Evolutionary conservation across 2,888 invertebrate species (phyloP).

Genomic region (Chrysina gloriosa): DNA sequence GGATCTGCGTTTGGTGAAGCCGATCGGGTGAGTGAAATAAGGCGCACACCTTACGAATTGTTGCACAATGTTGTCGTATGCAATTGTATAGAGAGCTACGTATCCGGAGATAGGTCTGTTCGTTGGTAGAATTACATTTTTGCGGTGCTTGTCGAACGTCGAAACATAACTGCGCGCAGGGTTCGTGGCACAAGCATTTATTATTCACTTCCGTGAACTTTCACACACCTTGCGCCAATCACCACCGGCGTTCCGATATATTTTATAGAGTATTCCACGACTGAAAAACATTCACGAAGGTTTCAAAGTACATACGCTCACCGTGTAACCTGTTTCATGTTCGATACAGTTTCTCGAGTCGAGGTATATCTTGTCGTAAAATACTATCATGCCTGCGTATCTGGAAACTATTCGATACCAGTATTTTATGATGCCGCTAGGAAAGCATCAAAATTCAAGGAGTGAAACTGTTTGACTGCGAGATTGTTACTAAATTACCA

Average conservation of each 20-base stretch:
- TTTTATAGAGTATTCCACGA: conserved; percentile 24
- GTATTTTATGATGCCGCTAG: too few species aligned
- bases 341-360: conserved; percentile 8
- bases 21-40: not conserved
- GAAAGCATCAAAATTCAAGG: too few species aligned
- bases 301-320: conserved; percentile 15
- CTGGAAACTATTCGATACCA: not conserved
- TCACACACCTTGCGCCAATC: conserved; percentile 37
- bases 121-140: conserved; percentile 7
- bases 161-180: conserved; percentile 7
- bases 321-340: conserved; percentile 17
- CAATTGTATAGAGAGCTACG: not conserved
- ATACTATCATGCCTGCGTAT: not conserved
- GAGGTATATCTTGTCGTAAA: not conserved
- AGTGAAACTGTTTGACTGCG: too few species aligned
- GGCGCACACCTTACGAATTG: conserved; percentile 4
- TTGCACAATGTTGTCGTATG: not conserved
- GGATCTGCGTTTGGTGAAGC: not conserved
- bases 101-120: not conserved
- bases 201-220: conserved; percentile 38
- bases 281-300: conserved; percentile 29
- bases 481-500: too few species aligned
- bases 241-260: conserved; percentile 23
- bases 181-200: conserved; percentile 20
- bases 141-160: conserved; percentile 11